Base-by-base conservation (phyloP, 1,140 invertebrate species). In the Rhagoletis pomonella region DNA sequence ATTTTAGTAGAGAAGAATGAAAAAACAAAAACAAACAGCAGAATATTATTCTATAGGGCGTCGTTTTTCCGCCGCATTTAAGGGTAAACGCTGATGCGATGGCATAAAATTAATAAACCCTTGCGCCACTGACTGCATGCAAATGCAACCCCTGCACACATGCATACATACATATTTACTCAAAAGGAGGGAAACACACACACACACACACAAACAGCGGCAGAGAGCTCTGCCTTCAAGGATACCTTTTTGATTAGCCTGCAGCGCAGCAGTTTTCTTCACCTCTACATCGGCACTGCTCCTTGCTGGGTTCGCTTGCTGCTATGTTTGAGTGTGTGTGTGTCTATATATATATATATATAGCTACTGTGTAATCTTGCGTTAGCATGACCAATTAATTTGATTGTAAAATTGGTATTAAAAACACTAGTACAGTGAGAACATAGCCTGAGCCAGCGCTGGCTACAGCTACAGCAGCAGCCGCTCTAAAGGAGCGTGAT, bases 351-450 rank as follows among this genome's bases (percentile, higher is more conserved):
- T n/a, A n/a, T n/a, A n/a, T n/a, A n/a, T n/a, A n/a, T n/a, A n/a
- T n/a, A n/a, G 50, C 9, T 0, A 3, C 5, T 55, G 50, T 55
- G 67, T 73, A 47, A 73, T 47, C 67, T 73, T 42, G 39, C 67
- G 88, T 88, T 90, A 91, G 91, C 91, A 91, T 92, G 91, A 92
- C 91, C 91, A 92, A 92, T 92, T 92, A 92, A 92, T 92, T 92
- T 92, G 91, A 92, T 92, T 92, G 91, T 92, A 92, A 91, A 92
- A 90, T 91, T 60, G 89, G 91, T 92, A 92, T 92, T 92, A 91
- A 92, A 92, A 92, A 90, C 91, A 92, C 47, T 81, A 81, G 50
- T 81, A 29, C 73, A 81, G 73, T 81, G 73, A 55, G 47, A 81
- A 81, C 73, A 81, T 3, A 10, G 73, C 2, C 14, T 55, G 55